Conservation (phyloP, 2,888 invertebrate species). For the Dynastes maya region DNA sequence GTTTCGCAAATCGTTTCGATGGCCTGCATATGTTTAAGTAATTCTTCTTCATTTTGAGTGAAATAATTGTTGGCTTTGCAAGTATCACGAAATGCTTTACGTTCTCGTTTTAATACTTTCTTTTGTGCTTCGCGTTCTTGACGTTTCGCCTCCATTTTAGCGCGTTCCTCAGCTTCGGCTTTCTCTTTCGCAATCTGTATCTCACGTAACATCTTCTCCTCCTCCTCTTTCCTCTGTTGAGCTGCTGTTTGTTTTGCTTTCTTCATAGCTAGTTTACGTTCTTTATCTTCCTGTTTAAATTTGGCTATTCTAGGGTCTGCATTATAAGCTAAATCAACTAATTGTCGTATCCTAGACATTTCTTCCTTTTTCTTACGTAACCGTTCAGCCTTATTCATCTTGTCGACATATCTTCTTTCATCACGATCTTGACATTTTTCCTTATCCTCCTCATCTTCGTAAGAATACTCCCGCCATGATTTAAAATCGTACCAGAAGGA, state of each 20-base stretch:
- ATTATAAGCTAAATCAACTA: conserved; percentile 95
- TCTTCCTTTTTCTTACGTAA: conserved; percentile 97
- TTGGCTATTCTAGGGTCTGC: conserved; percentile 94
- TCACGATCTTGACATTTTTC: conserved; percentile 97
- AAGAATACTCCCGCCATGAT: conserved; percentile 99
- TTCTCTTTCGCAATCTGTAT: conserved; percentile 83
- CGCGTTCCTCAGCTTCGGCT: conserved; percentile 86
- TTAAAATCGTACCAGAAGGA: conserved; percentile 99
- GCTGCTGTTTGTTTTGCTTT: conserved; percentile 89
- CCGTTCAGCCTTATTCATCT: conserved; percentile 94
- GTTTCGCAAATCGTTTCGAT: conserved; percentile 93
- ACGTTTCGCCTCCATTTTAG: conserved; percentile 85
- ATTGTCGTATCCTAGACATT: conserved; percentile 89
- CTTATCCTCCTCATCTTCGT: conserved; percentile 98
- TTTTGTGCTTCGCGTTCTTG: conserved; percentile 90
- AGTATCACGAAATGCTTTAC: conserved; percentile 84
- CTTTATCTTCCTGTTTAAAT: conserved; percentile 95
- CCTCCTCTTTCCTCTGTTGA: conserved; percentile 87
- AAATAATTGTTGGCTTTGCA: conserved; percentile 90
- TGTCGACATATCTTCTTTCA: conserved; percentile 95
- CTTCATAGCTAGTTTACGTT: conserved; percentile 90
- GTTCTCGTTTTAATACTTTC: conserved; percentile 89
- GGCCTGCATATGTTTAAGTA: conserved; percentile 89
- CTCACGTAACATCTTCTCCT: conserved; percentile 83
- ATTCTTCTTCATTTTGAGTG: conserved; percentile 80